phyloP scores from a whole-genome alignment of 2,113 vertebrate species.

The Erythrocercus mccallii region DNA sequence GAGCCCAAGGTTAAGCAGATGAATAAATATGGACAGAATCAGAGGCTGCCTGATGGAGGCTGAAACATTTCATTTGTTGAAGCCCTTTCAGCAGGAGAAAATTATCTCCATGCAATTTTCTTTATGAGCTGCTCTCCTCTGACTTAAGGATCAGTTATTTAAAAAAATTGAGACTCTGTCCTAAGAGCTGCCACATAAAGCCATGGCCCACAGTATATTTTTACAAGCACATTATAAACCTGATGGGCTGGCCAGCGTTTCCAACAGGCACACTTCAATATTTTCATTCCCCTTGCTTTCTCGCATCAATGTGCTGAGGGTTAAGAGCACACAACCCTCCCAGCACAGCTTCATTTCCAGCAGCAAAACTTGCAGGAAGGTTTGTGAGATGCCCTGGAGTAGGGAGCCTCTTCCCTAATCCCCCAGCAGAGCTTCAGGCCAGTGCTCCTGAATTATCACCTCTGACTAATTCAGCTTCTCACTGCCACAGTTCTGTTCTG shows the following conservation, averaged over 20 bases:
- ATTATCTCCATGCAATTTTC: background rate
- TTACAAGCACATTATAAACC: background rate
- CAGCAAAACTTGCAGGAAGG: background rate
- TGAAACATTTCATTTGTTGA: background rate
- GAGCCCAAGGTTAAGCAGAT: slow-evolving; percentile 16
- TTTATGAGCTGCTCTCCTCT: background rate
- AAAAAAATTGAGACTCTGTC: background rate
- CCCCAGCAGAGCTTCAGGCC: background rate
- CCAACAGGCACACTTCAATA: background rate
- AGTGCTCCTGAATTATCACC: background rate
- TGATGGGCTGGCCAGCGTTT: background rate
- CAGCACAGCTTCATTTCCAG: background rate
- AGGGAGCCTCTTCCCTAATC: background rate
- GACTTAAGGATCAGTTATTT: background rate
- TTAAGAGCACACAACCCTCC: background rate
- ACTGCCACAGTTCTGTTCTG: background rate
- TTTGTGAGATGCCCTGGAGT: background rate
- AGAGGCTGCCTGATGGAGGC: background rate
- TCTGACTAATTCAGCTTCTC: background rate
- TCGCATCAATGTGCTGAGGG: background rate
- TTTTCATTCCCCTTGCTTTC: background rate
- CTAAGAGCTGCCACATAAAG: background rate
- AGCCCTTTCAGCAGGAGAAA: background rate
- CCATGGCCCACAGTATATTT: background rate
- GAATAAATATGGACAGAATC: slow-evolving; percentile 1